Percentiles rank a stretch among this genome's conserved stretches.
phyloP scores from a whole-genome alignment of 2,797 vertebrate species.

The Intellagama lesueurii region DNA sequence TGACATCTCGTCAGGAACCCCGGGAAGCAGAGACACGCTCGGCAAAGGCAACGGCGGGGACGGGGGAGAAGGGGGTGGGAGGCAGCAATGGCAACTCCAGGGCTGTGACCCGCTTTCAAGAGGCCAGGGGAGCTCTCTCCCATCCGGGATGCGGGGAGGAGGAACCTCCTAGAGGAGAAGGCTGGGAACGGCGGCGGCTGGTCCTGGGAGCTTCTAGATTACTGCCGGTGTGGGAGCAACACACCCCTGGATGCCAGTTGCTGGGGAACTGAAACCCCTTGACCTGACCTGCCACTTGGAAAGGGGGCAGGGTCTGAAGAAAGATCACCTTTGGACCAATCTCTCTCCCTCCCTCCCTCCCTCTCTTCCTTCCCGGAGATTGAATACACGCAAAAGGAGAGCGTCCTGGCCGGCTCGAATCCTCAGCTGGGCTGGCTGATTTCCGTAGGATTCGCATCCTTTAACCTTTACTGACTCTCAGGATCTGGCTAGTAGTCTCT shows the following conservation, averaged over 20 bases:
- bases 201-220: not conserved
- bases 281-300: too few relatives aligned
- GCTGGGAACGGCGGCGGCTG: not conserved
- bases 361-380: too few relatives aligned
- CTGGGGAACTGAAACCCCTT: too few relatives aligned
- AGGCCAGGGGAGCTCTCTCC: not conserved
- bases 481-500: not conserved
- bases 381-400: too few relatives aligned
- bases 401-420: not conserved
- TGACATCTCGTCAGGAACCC: not conserved
- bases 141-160: not conserved
- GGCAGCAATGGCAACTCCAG: not conserved
- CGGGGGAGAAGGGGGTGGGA: rapidly evolving
- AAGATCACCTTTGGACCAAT: too few relatives aligned
- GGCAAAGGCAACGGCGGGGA: too few relatives aligned
- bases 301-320: too few relatives aligned
- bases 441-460: not conserved
- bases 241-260: too few relatives aligned
- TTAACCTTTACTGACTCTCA: not conserved
- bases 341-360: not conserved
- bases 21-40: not conserved
- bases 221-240: too few relatives aligned
- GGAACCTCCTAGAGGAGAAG: too few relatives aligned
- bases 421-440: not conserved
- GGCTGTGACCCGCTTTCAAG: not conserved